A percentile compares a stretch with the other conserved stretches of the same genome.
Evolutionary conservation across 2,113 vertebrate genomes (phyloP).

Genomic region (Prunella fulvescens): DNA sequence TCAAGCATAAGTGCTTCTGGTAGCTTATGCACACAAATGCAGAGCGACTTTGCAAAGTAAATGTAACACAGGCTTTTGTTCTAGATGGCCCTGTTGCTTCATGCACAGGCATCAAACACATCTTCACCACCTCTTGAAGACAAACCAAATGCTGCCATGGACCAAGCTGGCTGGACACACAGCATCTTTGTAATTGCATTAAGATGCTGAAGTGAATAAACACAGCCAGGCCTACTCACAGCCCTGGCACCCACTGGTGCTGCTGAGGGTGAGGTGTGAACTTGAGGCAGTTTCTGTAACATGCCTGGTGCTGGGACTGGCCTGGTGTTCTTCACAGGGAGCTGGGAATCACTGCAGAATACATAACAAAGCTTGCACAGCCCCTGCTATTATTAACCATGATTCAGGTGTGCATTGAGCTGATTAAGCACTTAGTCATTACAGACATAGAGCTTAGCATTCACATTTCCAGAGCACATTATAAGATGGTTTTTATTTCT

Average conservation of each 20-base stretch:
- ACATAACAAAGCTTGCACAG: background rate
- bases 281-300: background rate
- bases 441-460: background rate
- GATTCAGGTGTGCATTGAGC: background rate
- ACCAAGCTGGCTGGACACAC: background rate
- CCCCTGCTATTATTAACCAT: background rate
- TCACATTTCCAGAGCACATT: background rate
- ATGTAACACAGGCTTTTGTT: background rate
- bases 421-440: background rate
- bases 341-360: background rate
- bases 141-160: fast-evolving
- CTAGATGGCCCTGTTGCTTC: background rate
- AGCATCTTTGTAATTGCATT: background rate
- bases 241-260: fast-evolving
- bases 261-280: background rate
- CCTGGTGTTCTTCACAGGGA: background rate
- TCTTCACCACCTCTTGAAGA: background rate
- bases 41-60: background rate
- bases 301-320: background rate
- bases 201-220: background rate
- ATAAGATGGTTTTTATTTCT: background rate
- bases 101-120: background rate
- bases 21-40: background rate
- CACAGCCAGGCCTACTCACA: background rate
- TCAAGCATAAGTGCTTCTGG: background rate